Evolutionary conservation across 2,888 invertebrate genomes (phyloP).

Genomic region (Sinodicranocentrus sp.): DNA sequence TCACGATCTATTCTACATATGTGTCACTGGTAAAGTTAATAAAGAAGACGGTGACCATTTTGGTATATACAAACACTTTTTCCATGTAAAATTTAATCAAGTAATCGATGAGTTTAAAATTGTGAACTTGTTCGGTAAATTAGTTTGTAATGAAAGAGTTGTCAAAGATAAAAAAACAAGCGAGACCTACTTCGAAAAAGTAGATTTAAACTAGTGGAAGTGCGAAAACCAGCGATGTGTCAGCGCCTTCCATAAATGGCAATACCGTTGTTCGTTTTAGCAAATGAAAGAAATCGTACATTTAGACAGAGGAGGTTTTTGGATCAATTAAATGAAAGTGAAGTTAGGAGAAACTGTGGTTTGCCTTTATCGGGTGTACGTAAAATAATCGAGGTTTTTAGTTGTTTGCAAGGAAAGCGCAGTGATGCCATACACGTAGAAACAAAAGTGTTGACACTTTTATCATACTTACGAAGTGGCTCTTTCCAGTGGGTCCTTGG

Average conservation of each 20-base stretch:
- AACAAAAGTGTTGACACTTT: constrained; percentile 41
- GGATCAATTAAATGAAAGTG: constrained; percentile 21
- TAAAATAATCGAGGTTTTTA: constrained; percentile 23
- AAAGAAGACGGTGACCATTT: too few relatives aligned
- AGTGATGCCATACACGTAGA: constrained; percentile 33
- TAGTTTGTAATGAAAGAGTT: not conserved
- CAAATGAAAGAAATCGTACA: not conserved
- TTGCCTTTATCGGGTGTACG: constrained; percentile 8
- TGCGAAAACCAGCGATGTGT: not conserved
- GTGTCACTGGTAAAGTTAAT: too few relatives aligned
- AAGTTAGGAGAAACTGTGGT: constrained; percentile 33
- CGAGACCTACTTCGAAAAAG: not conserved
- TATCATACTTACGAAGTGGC: constrained; percentile 43
- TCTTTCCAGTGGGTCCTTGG: constrained; percentile 45
- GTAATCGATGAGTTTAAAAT: not conserved
- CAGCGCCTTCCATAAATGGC: constrained; percentile 18
- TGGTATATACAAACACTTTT: too few relatives aligned
- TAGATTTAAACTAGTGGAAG: not conserved
- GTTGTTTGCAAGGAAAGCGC: not conserved
- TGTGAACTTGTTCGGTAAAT: not conserved
- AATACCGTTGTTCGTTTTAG: constrained; percentile 41
- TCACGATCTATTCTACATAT: too few relatives aligned
- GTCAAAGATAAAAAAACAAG: not conserved
- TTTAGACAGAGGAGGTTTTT: constrained; percentile 15
- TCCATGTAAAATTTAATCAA: too few relatives aligned